Evolutionary conservation across 2,113 vertebrate genomes (phyloP).

Genomic region (Passer montanus): DNA sequence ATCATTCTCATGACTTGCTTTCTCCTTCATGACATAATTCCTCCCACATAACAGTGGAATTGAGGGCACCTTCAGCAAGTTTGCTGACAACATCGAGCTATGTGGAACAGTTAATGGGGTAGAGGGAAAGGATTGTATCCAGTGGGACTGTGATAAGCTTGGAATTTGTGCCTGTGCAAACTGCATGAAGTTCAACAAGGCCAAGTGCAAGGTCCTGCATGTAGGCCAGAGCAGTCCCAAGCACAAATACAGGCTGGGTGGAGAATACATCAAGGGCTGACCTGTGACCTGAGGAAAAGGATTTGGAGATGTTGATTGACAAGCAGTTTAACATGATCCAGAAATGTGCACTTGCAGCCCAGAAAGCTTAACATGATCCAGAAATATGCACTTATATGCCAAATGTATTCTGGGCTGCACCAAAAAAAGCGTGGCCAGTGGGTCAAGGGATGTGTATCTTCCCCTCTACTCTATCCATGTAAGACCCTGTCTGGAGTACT

Average conservation of each 20-base stretch:
- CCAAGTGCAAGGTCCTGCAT: background rate
- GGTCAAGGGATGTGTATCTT: rapidly evolving
- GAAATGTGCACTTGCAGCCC: background rate
- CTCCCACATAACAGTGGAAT: background rate
- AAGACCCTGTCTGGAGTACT: background rate
- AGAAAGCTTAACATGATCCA: background rate
- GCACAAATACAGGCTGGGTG: background rate
- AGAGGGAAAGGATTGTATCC: background rate
- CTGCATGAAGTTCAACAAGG: background rate
- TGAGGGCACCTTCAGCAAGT: background rate
- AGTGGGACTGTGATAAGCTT: background rate
- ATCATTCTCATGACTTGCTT: background rate
- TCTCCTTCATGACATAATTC: background rate
- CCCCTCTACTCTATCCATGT: background rate
- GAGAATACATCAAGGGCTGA: background rate
- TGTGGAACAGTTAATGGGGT: background rate
- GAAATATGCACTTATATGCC: background rate
- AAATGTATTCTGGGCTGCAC: background rate
- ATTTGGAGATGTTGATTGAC: background rate
- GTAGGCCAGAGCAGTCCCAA: background rate
- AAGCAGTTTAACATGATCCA: background rate
- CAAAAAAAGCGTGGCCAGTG: background rate
- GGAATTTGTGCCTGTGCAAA: background rate
- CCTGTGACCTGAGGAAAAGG: background rate
- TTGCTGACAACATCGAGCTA: background rate